Base-by-base conservation (phyloP, 1,140 invertebrate species). In the Habropoda laboriosa region DNA sequence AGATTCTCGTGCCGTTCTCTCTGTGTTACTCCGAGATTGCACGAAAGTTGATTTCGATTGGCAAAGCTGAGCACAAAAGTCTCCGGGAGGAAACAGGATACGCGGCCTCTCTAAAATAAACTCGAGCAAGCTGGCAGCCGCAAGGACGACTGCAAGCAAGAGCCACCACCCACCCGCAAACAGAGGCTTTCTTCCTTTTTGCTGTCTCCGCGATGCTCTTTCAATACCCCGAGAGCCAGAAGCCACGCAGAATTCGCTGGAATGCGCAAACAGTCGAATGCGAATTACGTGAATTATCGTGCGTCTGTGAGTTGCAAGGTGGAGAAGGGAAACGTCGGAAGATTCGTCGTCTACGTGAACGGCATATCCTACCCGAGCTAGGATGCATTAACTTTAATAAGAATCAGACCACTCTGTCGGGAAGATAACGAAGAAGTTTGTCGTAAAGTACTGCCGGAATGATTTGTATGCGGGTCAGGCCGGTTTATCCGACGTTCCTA, bases 21-120 rank as follows among this genome's bases (percentile, higher is more conserved):
- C 4, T 32, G 12, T 32, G 2, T 35, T 53, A 35, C 30, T 68
- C 35, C 13, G 64, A 66, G 51, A 82, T 82, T 79, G 35, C 21
- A 49, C n/a, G 35, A 58, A 83, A 79, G 75, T 83, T 42, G 57
- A 72, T 70, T 81, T 57, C 82, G 58, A 49, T 68, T 84, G 60
- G 76, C 53, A 64, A 83, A 83, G 24, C 63, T 27, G 38, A 16
- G 49, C 30, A 32, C 42, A 74, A 77, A 85, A 70, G 53, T 74
- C 67, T 83, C 8, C 51, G 24, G 0, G 32, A n/a, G 10, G 35
- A 12, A 63, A 63, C 32, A 51, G 66, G 40, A 45, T 40, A 71
- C 42, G 51, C 30, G 47, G 40, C 42, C 24, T 72, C 42, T 73
- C 35, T 55, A 38, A n/a, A 84, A 74, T 57, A 63, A 84, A 71